Evolutionary conservation across 2,113 vertebrate species (phyloP), one percentile per base, ranked within the genome.

Genomic region (Alligator mississippiensis): DNA sequence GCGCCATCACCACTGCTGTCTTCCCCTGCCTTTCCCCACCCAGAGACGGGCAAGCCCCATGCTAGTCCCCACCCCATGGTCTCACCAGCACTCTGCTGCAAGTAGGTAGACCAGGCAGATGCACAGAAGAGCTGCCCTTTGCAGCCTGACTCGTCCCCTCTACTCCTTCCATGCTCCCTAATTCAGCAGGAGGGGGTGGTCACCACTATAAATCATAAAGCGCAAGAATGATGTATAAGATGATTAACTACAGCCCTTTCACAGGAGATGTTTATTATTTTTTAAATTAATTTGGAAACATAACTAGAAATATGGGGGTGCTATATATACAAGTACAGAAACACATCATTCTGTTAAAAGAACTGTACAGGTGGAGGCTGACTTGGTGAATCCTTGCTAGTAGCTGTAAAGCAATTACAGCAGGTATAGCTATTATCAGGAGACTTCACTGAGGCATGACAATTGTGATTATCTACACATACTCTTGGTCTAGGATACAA

Each of bases 361-460:
- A n/a, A 72, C 70, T 38, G 11, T 38, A 24, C 34, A 38, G 34
- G 70, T 12, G 34, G 22, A 47, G 6, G 34, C 14, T 72, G 34
- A 34, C 2, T 5, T 68, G 30, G 9, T 81, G 61, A 93, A 83
- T 85, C 80, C 79, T 64, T 80, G 61, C 87, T 57, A 12, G 78
- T 80, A 38, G 27, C 47, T 1, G 1, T 61, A 60, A 78, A 83
- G 93, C 92, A 72, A 89, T 63, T 79, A 90, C 54, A 91, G 68
- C 58, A 92, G 84, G n/a, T 88, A 92, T 18, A 83, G 28, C 68
- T 94, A 91, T 88, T 88, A 86, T 92, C 8, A 90, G 74, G 88
- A 87, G 22, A 68, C 14, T 87, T 90, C 78, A 85, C 19, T 68
- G 86, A 78, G 57, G 84, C 84, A 87, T 25, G 94, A 92, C 87